Evolutionary conservation across 2,888 invertebrate species (phyloP), one percentile per base, ranked within the genome.

Genomic region (Zygogramma bicolorata): DNA sequence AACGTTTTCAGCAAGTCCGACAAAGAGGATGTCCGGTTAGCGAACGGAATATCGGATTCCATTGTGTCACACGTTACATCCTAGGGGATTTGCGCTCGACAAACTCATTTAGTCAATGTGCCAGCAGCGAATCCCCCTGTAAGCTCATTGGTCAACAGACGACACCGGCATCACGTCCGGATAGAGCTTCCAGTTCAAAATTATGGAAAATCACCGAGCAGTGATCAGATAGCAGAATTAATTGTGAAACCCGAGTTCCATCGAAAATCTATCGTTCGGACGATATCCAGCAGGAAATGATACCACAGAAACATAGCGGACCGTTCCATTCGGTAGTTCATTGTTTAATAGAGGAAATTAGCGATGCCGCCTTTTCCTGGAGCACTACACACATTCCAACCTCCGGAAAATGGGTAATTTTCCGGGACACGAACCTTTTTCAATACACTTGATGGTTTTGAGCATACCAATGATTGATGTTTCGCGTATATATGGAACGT

Each of bases 1-100:
- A 38, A 62, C 63, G 62, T 71, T 71, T 71, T 62, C 25, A 67
- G 62, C 57, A 42, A 66, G 71, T 25, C 67, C 65, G 46, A 29
- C 40, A 65, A 75, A 73, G 58, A 75, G 75, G 75, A 75, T 71
- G 71, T 75, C 75, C 75, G 75, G 75, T 75, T 59, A 18, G 40
- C 65, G 38, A 60, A 25, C 65, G 34, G 68, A 61, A 72, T 72
- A 68, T 68, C 72, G 61, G 65, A 72, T 72, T 68, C 68, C 65
- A 62, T 72, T 72, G 72, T 72, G 60, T 63, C 53, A 49, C 31
- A 53, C 34, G 22, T 22, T n/a, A 20, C n/a, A 22, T 22, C 15
- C 42, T 15, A 27, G 22, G 68, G 67, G 72, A 72, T 65, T 72
- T 65, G 68, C 65, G 72, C 72, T 72, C 72, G 68, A 65, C 49